These are phyloP conservation scores for Campoletis raptor DNA, from an alignment of 2,888 invertebrate species.

Conservation along the genomic window DNA sequence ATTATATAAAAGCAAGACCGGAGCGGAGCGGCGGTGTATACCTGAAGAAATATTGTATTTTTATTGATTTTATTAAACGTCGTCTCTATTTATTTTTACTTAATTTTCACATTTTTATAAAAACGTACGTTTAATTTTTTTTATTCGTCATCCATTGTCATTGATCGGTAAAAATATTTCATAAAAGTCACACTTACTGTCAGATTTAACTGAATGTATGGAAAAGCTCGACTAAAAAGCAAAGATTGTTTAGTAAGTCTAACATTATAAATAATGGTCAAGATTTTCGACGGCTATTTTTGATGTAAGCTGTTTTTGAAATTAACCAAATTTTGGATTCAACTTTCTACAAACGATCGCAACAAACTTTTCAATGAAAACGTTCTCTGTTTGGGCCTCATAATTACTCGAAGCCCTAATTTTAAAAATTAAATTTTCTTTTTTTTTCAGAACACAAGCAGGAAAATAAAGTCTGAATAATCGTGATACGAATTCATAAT, in stretches of 20 bases:
- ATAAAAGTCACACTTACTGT: too few relatives aligned
- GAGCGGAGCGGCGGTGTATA: neutral
- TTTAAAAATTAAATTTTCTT: slow-evolving; percentile 21
- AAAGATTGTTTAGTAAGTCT: too few relatives aligned
- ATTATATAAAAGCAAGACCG: neutral
- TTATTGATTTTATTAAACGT: neutral
- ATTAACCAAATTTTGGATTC: neutral
- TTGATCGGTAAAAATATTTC: too few relatives aligned
- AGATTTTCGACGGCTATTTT: neutral
- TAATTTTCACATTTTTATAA: too few relatives aligned
- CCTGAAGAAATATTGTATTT: neutral
- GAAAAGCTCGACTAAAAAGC: too few relatives aligned
- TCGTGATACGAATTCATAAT: neutral
- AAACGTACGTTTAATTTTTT: too few relatives aligned
- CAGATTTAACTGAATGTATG: too few relatives aligned
- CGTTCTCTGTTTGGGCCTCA: slow-evolving; percentile 8
- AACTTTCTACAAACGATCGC: slow-evolving; percentile 30
- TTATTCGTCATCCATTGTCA: too few relatives aligned
- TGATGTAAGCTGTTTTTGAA: neutral
- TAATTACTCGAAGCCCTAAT: neutral
- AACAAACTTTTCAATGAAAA: slow-evolving; percentile 44
- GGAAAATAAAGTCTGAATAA: slow-evolving; percentile 31
- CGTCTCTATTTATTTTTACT: neutral
- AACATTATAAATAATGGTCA: neutral
- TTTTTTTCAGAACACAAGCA: slow-evolving; percentile 45